Percentiles rank a stretch among this genome's conserved stretches.
Conservation (phyloP, 2,797 vertebrate species). For the Salmo trutta region DNA sequence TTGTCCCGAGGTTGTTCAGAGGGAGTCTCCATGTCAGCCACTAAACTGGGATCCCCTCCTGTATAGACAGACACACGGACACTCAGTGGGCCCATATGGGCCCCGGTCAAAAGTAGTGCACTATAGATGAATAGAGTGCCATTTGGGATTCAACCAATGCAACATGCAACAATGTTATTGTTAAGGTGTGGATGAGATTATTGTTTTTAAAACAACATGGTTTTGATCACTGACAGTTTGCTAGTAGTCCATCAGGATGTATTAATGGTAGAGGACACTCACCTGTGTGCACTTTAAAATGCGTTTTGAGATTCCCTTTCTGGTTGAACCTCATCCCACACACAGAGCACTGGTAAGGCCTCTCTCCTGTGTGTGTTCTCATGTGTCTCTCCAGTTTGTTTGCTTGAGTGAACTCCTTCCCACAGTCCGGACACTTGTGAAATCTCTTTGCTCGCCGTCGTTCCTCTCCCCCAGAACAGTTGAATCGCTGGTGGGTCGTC, state of each 20-base stretch:
- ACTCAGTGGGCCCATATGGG: neutral
- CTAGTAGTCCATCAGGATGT: neutral
- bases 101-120: too few relatives aligned
- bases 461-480: neutral
- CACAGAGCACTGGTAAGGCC: constrained; percentile 4
- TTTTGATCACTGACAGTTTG: neutral
- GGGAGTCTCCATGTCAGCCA: neutral
- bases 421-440: neutral
- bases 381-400: constrained; percentile 1
- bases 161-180: neutral
- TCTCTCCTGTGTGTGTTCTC: constrained; percentile 1
- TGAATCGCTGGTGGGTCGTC: constrained; percentile 11
- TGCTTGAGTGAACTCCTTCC: neutral
- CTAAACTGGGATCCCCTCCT: neutral
- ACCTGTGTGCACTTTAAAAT: constrained; percentile 4
- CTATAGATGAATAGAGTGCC: too few relatives aligned
- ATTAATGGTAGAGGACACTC: neutral
- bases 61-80: neutral
- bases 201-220: neutral
- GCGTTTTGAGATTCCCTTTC: neutral
- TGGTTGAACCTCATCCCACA: constrained; percentile 5
- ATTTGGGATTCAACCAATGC: too few relatives aligned
- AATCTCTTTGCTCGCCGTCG: neutral
- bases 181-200: neutral
- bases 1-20: neutral